Percentiles rank a stretch among this genome's conserved stretches.
Evolutionary conservation across 2,888 invertebrate species (phyloP).

Genomic region (Agrotis puta): DNA sequence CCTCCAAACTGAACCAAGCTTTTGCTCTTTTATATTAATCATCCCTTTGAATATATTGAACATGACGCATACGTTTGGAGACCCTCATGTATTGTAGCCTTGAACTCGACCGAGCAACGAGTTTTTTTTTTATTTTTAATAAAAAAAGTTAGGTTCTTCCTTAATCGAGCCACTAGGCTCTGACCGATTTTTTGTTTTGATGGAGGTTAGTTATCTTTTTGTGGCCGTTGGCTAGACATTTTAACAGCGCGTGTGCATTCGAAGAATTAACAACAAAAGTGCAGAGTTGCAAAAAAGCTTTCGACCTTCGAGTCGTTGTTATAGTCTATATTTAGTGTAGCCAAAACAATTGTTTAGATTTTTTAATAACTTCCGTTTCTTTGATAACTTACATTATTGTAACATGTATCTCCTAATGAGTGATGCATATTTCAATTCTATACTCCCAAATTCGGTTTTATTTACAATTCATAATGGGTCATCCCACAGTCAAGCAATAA

Average conservation of each 20-base stretch:
- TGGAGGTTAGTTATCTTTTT: constrained; percentile 43
- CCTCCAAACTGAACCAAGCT: background rate
- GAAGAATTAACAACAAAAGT: constrained; percentile 34
- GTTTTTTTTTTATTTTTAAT: constrained; percentile 1
- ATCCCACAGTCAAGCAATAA: constrained; percentile 41
- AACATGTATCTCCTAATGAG: background rate
- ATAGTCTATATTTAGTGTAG: constrained; percentile 3
- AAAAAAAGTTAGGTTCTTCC: constrained; percentile 25
- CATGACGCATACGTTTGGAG: constrained; percentile 24
- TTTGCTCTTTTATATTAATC: constrained; percentile 17
- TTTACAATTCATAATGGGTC: background rate
- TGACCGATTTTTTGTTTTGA: constrained; percentile 41
- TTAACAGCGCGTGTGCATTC: constrained; percentile 1
- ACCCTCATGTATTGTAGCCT: constrained; percentile 6
- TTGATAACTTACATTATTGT: background rate
- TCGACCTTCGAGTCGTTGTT: constrained; percentile 32
- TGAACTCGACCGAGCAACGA: constrained; percentile 25
- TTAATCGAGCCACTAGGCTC: constrained; percentile 29
- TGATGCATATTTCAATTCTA: background rate
- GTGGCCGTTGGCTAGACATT: constrained; percentile 6
- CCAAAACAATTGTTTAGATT: constrained; percentile 1
- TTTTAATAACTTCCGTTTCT: constrained; percentile 16
- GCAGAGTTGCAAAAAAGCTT: constrained; percentile 15
- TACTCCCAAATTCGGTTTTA: background rate
- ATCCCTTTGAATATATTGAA: constrained; percentile 14